Percentiles rank a stretch among this genome's conserved stretches.
Conservation (phyloP, 2,113 vertebrate genomes). For the Pteronura brasiliensis region DNA sequence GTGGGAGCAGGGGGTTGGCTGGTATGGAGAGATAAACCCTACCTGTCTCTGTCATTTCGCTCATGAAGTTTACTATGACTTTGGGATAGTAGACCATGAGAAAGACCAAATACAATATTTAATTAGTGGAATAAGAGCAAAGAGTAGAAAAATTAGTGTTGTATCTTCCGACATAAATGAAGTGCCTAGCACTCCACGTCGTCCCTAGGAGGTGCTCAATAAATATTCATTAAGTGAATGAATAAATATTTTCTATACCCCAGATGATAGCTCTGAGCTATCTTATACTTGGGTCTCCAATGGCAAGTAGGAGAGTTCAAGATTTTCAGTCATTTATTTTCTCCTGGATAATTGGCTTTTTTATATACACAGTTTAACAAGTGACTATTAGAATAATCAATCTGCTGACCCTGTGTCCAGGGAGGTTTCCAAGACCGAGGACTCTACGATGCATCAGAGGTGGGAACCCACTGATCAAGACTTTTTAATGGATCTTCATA, state of each 20-base stretch:
- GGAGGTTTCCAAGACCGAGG: not conserved
- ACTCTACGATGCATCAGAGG: not conserved
- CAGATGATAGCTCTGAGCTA: not conserved
- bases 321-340: not conserved
- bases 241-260: not conserved
- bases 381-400: not conserved
- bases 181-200: not conserved
- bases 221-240: not conserved
- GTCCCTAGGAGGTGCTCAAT: not conserved
- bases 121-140: not conserved
- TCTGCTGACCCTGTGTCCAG: not conserved
- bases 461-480: not conserved
- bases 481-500: not conserved
- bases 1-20: not conserved
- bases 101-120: not conserved
- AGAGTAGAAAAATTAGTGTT: not conserved
- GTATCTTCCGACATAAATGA: not conserved
- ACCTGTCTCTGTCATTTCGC: not conserved
- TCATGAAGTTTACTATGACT: not conserved
- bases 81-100: not conserved
- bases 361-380: not conserved
- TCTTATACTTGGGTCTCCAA: not conserved
- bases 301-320: not conserved
- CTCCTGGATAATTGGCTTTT: not conserved
- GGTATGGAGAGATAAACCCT: not conserved